Conservation (phyloP, 2,888 invertebrate species). For the Acanthosepion lycidas region DNA sequence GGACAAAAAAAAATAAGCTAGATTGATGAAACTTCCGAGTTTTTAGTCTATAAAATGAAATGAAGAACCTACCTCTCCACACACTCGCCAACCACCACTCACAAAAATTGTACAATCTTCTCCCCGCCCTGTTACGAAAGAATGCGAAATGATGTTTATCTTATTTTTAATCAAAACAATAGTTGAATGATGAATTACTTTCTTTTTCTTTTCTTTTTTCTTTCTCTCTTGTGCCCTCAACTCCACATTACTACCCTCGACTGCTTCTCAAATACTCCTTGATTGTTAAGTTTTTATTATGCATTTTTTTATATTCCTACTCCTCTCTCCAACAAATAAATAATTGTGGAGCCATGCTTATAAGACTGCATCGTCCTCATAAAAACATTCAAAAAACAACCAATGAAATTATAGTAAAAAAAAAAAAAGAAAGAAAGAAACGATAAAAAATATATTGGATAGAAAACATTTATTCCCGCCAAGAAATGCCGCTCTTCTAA, state of each 20-base stretch:
- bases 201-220: not conserved
- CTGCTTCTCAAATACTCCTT: not conserved
- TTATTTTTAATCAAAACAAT: slow-evolving; percentile 33
- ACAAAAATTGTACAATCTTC: not conserved
- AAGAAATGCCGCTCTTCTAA: not conserved
- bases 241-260: not conserved
- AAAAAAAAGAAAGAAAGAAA: not conserved
- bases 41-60: not conserved
- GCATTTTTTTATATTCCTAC: not conserved
- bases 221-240: not conserved
- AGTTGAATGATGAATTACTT: slow-evolving; percentile 33
- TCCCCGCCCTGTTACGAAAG: not conserved
- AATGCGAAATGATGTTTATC: not conserved
- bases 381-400: not conserved
- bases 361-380: not conserved
- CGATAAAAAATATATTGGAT: not conserved
- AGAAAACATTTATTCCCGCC: not conserved
- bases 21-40: not conserved
- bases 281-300: slow-evolving; percentile 8
- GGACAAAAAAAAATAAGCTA: not conserved
- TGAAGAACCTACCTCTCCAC: not conserved
- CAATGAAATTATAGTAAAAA: not conserved
- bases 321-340: not conserved
- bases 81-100: too few relatives aligned
- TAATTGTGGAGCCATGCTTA: not conserved